These are phyloP conservation scores for Scyliorhinus canicula DNA, from an alignment of 2,797 vertebrate genomes.

Conservation along the genomic window DNA sequence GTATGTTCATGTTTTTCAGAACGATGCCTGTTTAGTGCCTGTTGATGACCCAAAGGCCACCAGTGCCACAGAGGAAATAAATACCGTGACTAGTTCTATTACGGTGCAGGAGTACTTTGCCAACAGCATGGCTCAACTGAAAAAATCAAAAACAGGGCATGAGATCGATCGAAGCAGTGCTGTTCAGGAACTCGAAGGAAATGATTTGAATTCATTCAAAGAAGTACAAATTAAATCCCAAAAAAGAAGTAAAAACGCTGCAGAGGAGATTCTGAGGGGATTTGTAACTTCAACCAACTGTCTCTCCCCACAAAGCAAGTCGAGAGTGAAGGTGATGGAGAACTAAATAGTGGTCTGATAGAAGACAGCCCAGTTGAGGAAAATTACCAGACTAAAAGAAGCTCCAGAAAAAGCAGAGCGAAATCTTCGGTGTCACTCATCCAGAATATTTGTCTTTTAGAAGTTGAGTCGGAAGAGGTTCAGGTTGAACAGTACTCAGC, in stretches of 20 bases:
- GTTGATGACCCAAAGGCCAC: constrained; percentile 49
- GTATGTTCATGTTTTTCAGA: constrained; percentile 51
- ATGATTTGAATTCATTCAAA: constrained; percentile 42
- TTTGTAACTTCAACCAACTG: not conserved
- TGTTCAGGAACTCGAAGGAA: not conserved
- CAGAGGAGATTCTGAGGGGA: constrained; percentile 43
- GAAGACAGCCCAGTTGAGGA: not conserved
- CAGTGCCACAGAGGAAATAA: constrained; percentile 49
- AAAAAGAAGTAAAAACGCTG: constrained; percentile 66
- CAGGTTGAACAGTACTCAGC: not conserved
- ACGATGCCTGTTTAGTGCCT: constrained; percentile 47
- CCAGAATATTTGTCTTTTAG: not conserved
- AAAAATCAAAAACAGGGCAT: constrained; percentile 44
- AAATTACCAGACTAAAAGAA: constrained; percentile 42
- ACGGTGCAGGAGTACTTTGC: constrained; percentile 90
- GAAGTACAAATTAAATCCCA: constrained; percentile 49
- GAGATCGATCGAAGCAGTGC: constrained; percentile 30
- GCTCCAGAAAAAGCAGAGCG: not conserved
- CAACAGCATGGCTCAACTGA: constrained; percentile 74
- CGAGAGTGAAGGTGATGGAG: constrained; percentile 36
- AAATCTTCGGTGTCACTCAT: not conserved
- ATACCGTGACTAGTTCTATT: constrained; percentile 74
- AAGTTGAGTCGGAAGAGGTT: not conserved
- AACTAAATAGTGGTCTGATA: constrained; percentile 33
- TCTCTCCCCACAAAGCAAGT: constrained; percentile 40